Evolutionary conservation across 2,888 invertebrate species (phyloP), one percentile per base, ranked within the genome.

Genomic region (Hofmannophila pseudospretella): DNA sequence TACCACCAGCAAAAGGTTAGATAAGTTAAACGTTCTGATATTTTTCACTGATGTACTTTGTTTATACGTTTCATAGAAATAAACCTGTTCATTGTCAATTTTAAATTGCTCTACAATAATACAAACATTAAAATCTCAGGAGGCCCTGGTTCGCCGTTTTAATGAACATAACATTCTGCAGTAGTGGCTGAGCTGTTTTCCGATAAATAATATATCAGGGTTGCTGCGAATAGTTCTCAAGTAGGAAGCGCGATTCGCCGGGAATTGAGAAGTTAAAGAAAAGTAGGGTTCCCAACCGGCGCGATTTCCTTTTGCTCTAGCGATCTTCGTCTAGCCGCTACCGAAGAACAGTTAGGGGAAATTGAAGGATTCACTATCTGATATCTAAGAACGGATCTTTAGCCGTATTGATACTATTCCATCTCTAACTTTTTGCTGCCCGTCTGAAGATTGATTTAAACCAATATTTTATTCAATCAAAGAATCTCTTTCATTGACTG

Each of bases 241-340:
- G 54, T 41, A 45, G 51, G 53, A 55, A 56, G 46, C 54, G 41
- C 44, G 48, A 43, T 47, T 52, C 54, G 52, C 49, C 41, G 53
- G 46, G 64, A 67, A 69, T 74, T 60, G 67, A 67, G 67, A 71
- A 73, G 70, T 76, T 73, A 56, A 54, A 62, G 46, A 47, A 54
- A 57, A 54, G 54, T 56, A 45, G 47, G 49, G 49, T 52, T 47
- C 39, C 39, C 43, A 38, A 40, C 27, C 49, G 47, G 50, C 25
- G 28, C 29, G 29, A 33, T 38, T 34, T 38, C 38, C 36, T 35
- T 39, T 37, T 35, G 32, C 39, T 16, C 10, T n/a, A 14, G 34
- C 31, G 35, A 34, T 32, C 32, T 41, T 38, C 38, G 33, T 23
- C 38, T 34, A 29, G 32, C 20, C 28, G 25, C 20, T 22, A 5